A percentile compares a stretch with the other conserved stretches of the same genome.
phyloP scores from a whole-genome alignment of 2,888 invertebrate species.

The Orchestes rusci region DNA sequence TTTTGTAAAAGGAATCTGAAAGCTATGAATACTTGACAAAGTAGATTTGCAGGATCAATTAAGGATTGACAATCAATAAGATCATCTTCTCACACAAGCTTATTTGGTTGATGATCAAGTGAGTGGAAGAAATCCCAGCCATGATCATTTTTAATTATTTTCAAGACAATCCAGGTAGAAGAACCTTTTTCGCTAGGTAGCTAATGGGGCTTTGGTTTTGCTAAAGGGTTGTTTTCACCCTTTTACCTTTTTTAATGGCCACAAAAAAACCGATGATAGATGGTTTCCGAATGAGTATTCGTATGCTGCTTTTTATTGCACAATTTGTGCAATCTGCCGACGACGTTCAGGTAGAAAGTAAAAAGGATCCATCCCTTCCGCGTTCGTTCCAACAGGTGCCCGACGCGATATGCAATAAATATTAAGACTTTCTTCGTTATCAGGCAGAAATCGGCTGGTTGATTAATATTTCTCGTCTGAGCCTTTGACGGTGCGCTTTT shows the following conservation, averaged over 20 bases:
- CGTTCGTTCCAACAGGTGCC: constrained; percentile 20
- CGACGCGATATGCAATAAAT: constrained; percentile 23
- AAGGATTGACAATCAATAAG: too few relatives aligned
- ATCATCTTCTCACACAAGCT: too few relatives aligned
- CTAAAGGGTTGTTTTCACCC: constrained; percentile 26
- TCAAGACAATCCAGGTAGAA: constrained; percentile 23
- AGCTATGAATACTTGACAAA: too few relatives aligned
- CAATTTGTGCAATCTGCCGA: constrained; percentile 25
- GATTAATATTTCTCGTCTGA: too few relatives aligned
- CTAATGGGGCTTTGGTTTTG: constrained; percentile 20
- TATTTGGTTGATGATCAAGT: too few relatives aligned
- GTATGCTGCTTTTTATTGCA: constrained; percentile 17
- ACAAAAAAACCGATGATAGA: constrained; percentile 23
- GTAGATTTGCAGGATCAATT: too few relatives aligned
- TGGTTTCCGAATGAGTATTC: constrained; percentile 20
- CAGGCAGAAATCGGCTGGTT: too few relatives aligned
- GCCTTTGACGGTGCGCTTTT: too few relatives aligned
- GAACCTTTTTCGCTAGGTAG: constrained; percentile 20
- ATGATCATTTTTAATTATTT: too few relatives aligned
- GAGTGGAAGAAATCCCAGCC: too few relatives aligned
- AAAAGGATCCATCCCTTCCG: constrained; percentile 21
- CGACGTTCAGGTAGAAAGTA: constrained; percentile 22
- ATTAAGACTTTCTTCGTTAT: too few relatives aligned
- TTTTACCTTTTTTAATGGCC: constrained; percentile 20
- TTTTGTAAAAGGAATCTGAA: too few relatives aligned